Evolutionary conservation across 1,140 invertebrate species (phyloP), one percentile per base, ranked within the genome.

Genomic region (Trypoxylus dichotomus): DNA sequence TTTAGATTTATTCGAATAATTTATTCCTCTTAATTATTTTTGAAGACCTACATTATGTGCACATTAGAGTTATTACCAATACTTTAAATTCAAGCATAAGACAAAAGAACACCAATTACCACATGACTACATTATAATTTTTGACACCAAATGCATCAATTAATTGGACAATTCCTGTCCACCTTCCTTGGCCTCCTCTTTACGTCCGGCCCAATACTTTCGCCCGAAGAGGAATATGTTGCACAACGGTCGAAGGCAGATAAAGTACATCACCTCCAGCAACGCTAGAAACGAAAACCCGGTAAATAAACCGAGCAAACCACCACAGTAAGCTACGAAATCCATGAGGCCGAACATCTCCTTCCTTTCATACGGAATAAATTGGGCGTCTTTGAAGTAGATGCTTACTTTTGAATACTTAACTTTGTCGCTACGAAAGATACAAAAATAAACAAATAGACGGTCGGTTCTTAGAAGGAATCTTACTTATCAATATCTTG

Each of bases 271-370:
- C 15, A 92, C 87, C 86, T 92, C 91, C 1, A 90, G 87, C 15
- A 91, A 83, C 74, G 91, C 91, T 1, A 92, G 82, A 76, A 92
- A 87, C 1, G 91, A 92, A 82, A 92, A 91, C 3, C 91, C 91
- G 85, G 91, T 89, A 78, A 91, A 91, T 1, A 92, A 86, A 1
- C 91, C 91, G 3, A 91, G 87, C 25, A 92, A 85, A 76, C 91
- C 91, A 5, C 91, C 91, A 77, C 90, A 90, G 79, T 91, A 91
- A 15, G 91, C 91, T 15, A 92, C 87, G 80, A 92, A 89, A 76
- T 91, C 91, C 0, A 90, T 90, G 41, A 89, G 86, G 0, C 91
- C 90, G 80, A 90, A 92, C 0, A 92, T 83, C 81, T 92, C 90
- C 0, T 89, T 91, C 2, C 90, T 87, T 63, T 86, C 85, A 0